Conservation (phyloP, 2,797 vertebrate species). For the Anomalospiza imberbis region DNA sequence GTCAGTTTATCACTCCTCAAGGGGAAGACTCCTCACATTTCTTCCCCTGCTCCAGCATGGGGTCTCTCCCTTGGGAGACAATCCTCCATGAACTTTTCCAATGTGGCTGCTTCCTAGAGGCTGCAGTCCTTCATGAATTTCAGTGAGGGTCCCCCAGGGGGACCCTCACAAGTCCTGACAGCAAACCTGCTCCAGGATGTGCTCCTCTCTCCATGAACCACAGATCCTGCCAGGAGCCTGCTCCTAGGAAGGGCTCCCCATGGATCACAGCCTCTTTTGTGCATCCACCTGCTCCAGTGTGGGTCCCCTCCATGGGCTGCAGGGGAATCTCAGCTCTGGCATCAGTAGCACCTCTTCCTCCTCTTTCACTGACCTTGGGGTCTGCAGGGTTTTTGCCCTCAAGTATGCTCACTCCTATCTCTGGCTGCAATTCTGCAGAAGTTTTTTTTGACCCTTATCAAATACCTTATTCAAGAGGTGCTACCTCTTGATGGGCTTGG, state of each 20-base stretch:
- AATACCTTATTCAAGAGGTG: neutral
- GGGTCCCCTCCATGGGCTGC: neutral
- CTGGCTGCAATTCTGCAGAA: neutral
- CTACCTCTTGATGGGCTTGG: neutral
- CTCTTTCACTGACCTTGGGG: neutral
- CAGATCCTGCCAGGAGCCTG: neutral
- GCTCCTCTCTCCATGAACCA: neutral
- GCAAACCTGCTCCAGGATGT: neutral
- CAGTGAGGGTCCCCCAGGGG: neutral
- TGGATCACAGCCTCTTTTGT: neutral
- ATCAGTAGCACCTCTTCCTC: neutral
- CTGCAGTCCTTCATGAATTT: neutral
- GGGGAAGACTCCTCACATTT: neutral
- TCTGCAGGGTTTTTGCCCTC: neutral
- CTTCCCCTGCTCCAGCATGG: neutral
- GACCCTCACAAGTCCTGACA: neutral
- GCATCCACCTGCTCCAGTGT: neutral
- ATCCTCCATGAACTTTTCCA: neutral
- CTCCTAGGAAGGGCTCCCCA: neutral
- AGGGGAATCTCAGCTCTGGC: neutral
- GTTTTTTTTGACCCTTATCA: neutral
- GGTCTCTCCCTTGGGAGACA: neutral
- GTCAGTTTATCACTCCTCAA: neutral
- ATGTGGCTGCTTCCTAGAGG: fast-evolving
- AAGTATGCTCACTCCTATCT: neutral